Conservation (phyloP, 2,797 vertebrate genomes). For the Cossypha heuglini region DNA sequence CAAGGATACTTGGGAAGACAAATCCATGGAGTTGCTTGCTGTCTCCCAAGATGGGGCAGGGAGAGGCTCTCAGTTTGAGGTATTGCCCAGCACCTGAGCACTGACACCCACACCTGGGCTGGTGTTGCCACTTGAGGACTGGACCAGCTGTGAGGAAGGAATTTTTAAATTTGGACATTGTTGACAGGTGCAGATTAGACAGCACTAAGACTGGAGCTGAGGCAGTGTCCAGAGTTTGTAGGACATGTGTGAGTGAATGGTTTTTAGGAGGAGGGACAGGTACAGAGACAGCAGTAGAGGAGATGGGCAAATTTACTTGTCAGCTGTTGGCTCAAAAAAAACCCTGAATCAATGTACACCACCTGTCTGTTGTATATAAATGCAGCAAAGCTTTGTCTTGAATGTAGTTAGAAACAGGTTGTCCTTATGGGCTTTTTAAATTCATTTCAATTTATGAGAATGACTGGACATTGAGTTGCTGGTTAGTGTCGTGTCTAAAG, state of each 20-base stretch:
- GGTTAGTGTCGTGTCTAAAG: not conserved
- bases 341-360: rapidly evolving
- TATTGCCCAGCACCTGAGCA: not conserved
- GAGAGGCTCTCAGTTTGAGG: not conserved
- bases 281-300: not conserved
- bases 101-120: not conserved
- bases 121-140: rapidly evolving
- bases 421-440: rapidly evolving
- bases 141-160: too few species aligned
- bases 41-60: not conserved
- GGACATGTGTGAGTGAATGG: rapidly evolving
- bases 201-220: rapidly evolving
- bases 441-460: not conserved
- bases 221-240: not conserved
- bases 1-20: not conserved
- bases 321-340: not conserved
- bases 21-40: rapidly evolving
- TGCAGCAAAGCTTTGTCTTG: not conserved
- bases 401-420: not conserved
- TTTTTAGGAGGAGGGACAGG: not conserved
- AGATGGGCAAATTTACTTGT: not conserved
- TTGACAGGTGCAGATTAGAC: not conserved
- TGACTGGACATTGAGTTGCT: not conserved
- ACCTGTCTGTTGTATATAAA: not conserved
- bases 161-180: not conserved